Conservation (phyloP, 2,888 invertebrate genomes). For the Microctonus aethiopoides region DNA sequence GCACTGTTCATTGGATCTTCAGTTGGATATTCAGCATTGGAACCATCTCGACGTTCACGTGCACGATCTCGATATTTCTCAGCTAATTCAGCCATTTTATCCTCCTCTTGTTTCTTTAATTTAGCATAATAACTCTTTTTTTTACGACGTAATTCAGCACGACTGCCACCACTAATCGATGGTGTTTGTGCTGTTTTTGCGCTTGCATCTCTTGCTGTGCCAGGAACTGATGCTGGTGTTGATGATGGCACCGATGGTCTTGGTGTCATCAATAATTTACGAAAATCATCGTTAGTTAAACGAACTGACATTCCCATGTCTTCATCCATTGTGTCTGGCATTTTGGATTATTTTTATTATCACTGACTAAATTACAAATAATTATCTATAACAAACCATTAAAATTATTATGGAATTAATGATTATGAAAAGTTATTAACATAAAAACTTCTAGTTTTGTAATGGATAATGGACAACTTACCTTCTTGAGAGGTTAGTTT, state of each 20-base stretch:
- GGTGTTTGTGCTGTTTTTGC: constrained; percentile 72
- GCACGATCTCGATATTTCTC: constrained; percentile 94
- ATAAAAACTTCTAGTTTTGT: too few species aligned
- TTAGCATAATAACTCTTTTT: constrained; percentile 96
- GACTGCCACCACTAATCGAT: constrained; percentile 54
- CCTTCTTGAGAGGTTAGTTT: neutral
- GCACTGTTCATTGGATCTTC: constrained; percentile 88
- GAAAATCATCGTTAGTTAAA: constrained; percentile 96
- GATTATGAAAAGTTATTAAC: too few species aligned
- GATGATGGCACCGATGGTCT: constrained; percentile 76
- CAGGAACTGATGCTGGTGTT: constrained; percentile 70
- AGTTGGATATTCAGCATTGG: constrained; percentile 82
- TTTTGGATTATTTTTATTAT: constrained; percentile 44
- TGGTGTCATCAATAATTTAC: constrained; percentile 95
- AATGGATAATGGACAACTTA: too few species aligned
- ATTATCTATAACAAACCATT: too few species aligned
- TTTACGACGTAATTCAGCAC: constrained; percentile 87
- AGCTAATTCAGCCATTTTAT: constrained; percentile 91
- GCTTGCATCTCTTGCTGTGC: constrained; percentile 78
- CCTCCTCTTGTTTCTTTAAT: constrained; percentile 94
- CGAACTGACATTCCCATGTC: constrained; percentile 73
- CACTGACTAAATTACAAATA: neutral
- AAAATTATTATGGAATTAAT: too few species aligned
- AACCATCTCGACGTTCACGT: constrained; percentile 88
- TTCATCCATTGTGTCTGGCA: constrained; percentile 62